phyloP scores from a whole-genome alignment of 2,888 invertebrate genomes.

The Griposia aprilina region DNA sequence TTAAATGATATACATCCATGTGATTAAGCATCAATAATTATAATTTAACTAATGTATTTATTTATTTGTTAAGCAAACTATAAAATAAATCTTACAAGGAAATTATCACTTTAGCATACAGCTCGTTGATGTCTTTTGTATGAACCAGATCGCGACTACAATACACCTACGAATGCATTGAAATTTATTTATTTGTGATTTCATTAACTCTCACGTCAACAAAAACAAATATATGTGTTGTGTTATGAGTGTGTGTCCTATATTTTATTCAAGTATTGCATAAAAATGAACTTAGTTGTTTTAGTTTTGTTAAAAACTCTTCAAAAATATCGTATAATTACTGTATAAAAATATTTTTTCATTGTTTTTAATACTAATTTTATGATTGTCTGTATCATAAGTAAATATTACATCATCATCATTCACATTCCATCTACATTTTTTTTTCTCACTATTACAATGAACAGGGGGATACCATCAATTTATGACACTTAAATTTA shows the following conservation, averaged over 20 bases:
- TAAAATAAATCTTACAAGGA: neutral
- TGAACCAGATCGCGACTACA: neutral
- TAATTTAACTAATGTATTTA: neutral
- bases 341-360: neutral
- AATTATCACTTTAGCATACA: neutral
- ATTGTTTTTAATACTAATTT: neutral
- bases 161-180: neutral
- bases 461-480: too few species aligned
- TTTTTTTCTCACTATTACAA: too few species aligned
- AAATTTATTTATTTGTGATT: neutral
- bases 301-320: neutral
- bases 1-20: neutral
- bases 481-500: too few species aligned
- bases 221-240: neutral
- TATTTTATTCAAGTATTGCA: neutral
- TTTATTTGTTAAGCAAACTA: neutral
- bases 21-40: neutral
- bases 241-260: neutral
- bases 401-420: neutral
- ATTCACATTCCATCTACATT: too few species aligned
- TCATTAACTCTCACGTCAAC: neutral
- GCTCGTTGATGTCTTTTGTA: constrained; percentile 75
- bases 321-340: neutral
- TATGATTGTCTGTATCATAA: neutral
- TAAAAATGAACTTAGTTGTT: neutral